Percentiles rank a stretch among this genome's conserved stretches.
Evolutionary conservation across 1,140 invertebrate species (phyloP).

Genomic region (Aphis gossypii): DNA sequence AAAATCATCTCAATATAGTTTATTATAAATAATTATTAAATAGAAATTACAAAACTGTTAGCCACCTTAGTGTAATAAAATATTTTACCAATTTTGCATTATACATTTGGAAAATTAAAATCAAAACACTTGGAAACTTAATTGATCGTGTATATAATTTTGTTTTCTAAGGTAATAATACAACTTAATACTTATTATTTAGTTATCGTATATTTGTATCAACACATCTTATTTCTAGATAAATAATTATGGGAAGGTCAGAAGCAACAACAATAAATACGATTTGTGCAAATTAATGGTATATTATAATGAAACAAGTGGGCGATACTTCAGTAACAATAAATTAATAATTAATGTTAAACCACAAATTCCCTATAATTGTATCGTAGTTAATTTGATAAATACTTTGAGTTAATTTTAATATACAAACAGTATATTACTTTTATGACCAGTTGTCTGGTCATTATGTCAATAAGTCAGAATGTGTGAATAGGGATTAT

Average conservation of each 20-base stretch:
- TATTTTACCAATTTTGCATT: constrained; percentile 45
- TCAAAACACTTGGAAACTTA: constrained; percentile 34
- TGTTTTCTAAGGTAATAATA: constrained; percentile 38
- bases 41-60: constrained; percentile 42
- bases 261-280: constrained; percentile 13
- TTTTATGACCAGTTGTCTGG: background rate
- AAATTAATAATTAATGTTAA: background rate
- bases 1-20: constrained; percentile 43
- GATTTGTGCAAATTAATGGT: background rate
- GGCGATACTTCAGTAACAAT: background rate
- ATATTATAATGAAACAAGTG: background rate
- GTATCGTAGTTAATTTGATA: background rate
- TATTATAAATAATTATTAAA: constrained; percentile 51
- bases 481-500: background rate
- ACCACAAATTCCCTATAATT: background rate
- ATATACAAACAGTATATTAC: background rate
- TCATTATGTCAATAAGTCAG: background rate
- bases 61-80: constrained; percentile 40
- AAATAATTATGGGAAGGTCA: constrained; percentile 14
- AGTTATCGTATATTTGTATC: constrained; percentile 22
- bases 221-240: constrained; percentile 47
- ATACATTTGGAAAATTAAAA: constrained; percentile 32
- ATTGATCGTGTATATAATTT: constrained; percentile 36
- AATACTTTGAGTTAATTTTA: background rate
- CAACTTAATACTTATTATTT: constrained; percentile 37